Evolutionary conservation across 2,797 vertebrate species (phyloP), one percentile per base, ranked within the genome.

Genomic region (Oryzias dopingdopingensis): DNA sequence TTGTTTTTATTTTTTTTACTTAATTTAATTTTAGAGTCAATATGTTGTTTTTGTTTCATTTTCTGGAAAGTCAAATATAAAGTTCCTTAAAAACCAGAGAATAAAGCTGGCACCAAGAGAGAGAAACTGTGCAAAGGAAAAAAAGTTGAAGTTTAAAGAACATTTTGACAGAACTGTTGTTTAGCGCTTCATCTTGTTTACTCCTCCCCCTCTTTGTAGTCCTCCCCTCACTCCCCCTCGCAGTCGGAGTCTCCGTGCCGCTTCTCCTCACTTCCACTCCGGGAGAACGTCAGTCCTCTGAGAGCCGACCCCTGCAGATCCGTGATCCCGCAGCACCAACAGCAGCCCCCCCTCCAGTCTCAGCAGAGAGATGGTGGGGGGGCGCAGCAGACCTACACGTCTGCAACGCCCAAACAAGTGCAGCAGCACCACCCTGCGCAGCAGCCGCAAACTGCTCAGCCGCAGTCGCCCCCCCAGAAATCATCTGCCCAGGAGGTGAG

Each of bases 401-500:
- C 69, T 12, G 6, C 12, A 18, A 26, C 62, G 0, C 56, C 65
- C 0, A 51, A 17, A 56, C 72, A 63, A 18, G 77, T 67, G n/a
- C 74, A 66, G 6, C 77, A 72, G 46, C 64, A 73, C 37, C 60
- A 43, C 44, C 63, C 62, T 4, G 41, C 74, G 43, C 81, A 67
- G 17, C 82, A 70, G 43, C 49, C 49, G 0, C 72, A 50, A 7
- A 50, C 65, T 8, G 74, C 62, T 49, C 79, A 80, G 52, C 72
- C 72, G 0, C 77, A 69, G 57, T 58, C 81, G 0, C 65, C 84
- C 18, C 51, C 50, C 0, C 79, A 93, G 74, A 83, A 89, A 18
- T 89, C 91, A 8, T 81, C 92, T 47, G 92, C 88, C 70, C 94
- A 95, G 90, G 96, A 98, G 92, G 96, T 98, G 89, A 81, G 79